These are phyloP conservation scores for Petrophora chlorosata DNA, from an alignment of 2,888 invertebrate species.

Conservation along the genomic window DNA sequence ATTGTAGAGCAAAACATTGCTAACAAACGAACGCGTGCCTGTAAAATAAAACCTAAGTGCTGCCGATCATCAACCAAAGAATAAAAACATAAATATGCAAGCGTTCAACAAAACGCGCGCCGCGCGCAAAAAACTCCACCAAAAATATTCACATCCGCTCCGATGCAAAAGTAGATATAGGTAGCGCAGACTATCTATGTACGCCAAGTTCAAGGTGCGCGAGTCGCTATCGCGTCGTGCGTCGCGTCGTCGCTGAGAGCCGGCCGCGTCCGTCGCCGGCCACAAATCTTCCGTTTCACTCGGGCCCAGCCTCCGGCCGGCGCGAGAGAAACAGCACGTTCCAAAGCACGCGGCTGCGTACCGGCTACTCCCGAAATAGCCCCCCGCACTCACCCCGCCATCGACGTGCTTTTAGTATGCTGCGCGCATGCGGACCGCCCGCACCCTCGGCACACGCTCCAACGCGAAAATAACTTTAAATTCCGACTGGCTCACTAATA, in stretches of 20 bases:
- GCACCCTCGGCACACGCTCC: slow-evolving; percentile 70
- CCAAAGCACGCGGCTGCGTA: slow-evolving; percentile 83
- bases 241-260: slow-evolving; percentile 19
- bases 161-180: slow-evolving; percentile 21
- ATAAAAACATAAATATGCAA: slow-evolving; percentile 1
- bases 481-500: slow-evolving; percentile 56
- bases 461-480: slow-evolving; percentile 59
- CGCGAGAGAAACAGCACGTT: slow-evolving; percentile 81
- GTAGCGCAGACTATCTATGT: slow-evolving; percentile 5
- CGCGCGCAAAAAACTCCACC: slow-evolving; percentile 6
- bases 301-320: slow-evolving; percentile 76
- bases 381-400: slow-evolving; percentile 74
- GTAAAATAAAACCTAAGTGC: too few relatives aligned
- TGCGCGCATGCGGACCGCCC: slow-evolving; percentile 84
- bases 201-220: slow-evolving; percentile 41
- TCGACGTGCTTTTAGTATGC: slow-evolving; percentile 84
- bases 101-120: neutral
- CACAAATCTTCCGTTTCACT: slow-evolving; percentile 84
- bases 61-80: too few relatives aligned
- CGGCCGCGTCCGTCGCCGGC: slow-evolving; percentile 49
- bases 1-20: too few relatives aligned
- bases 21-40: too few relatives aligned
- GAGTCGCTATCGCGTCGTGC: slow-evolving; percentile 40
- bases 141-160: slow-evolving; percentile 12
- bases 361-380: slow-evolving; percentile 83